Evolutionary conservation across 2,797 vertebrate species (phyloP), one percentile per base, ranked within the genome.

Genomic region (Anableps anableps): DNA sequence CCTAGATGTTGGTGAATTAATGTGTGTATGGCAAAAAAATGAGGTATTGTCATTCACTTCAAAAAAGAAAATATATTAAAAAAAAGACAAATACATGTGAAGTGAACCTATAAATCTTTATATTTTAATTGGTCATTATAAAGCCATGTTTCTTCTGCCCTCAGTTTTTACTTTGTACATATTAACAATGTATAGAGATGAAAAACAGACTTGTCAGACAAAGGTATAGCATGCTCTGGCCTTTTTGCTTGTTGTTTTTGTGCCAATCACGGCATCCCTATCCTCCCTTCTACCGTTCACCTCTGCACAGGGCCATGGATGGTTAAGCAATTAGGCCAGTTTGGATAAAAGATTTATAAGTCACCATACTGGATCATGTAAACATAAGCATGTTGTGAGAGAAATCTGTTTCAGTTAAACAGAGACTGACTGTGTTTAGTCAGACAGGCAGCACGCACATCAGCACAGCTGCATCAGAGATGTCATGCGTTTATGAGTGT

Each of bases 281-380:
- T 64, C 21, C 66, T 58, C 75, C 88, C 75, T 72, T 75, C 89
- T 79, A 38, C 82, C 80, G 77, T 72, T 80, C 82, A 86, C 87
- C 86, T 71, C 86, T 89, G 87, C 80, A 85, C 83, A 1, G 48
- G 86, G 41, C 81, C 86, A 94, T 92, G 94, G 94, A 95, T 95
- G 95, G 93, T 94, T 96, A 95, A 92, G 94, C 96, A 96, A 95
- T 95, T 94, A 95, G 95, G 95, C 89, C 95, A 96, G 95, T 95
- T 95, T 92, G 87, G 94, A 95, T 95, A 95, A 96, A 95, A 95
- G 90, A 94, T 95, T 94, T 93, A 94, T 92, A 95, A 93, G 94
- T 95, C 85, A 89, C 85, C 73, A 58, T 82, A 72, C 88, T 88
- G 91, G 88, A 85, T 66, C 62, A 85, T 72, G 9, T 86, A 93